Evolutionary conservation across 1,140 invertebrate genomes (phyloP).

Genomic region (Lepidurus packardi): DNA sequence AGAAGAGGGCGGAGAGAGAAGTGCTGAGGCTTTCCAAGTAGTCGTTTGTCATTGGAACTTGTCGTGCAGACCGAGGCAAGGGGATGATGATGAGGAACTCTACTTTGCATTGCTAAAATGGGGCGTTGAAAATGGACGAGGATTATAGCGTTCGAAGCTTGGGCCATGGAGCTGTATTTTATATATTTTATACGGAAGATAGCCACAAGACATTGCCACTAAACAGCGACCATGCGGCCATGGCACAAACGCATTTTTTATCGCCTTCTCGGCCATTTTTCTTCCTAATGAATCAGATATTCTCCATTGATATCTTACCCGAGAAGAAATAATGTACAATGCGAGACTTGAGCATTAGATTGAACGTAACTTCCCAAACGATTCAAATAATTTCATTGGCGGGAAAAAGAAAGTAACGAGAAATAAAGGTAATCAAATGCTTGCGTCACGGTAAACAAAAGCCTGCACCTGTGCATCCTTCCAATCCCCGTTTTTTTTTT

Average conservation of each 20-base stretch:
- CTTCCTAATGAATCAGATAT: constrained; percentile 4
- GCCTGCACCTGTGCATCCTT: too few relatives aligned
- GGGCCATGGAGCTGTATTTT: constrained; percentile 1
- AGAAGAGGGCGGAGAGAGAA: background rate
- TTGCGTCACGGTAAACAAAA: too few relatives aligned
- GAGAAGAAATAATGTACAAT: background rate
- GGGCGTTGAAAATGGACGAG: constrained; percentile 9
- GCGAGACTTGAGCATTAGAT: too few relatives aligned
- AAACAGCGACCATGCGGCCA: background rate
- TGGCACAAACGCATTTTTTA: background rate
- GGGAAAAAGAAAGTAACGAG: too few relatives aligned
- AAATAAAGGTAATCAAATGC: too few relatives aligned
- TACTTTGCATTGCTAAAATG: constrained; percentile 22
- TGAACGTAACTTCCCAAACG: too few relatives aligned
- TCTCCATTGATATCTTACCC: background rate
- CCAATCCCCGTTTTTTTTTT: too few relatives aligned
- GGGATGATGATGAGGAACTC: constrained; percentile 21
- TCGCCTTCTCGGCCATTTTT: background rate
- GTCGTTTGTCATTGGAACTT: constrained; percentile 18
- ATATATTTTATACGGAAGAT: background rate
- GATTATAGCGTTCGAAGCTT: constrained; percentile 18
- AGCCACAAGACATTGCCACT: background rate
- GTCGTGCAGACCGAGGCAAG: constrained; percentile 6
- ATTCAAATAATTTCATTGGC: too few relatives aligned
- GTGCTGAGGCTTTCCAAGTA: constrained; percentile 18